Percentiles rank a stretch among this genome's conserved stretches.
Evolutionary conservation across 2,888 invertebrate genomes (phyloP).

Genomic region (Apodemia zela): DNA sequence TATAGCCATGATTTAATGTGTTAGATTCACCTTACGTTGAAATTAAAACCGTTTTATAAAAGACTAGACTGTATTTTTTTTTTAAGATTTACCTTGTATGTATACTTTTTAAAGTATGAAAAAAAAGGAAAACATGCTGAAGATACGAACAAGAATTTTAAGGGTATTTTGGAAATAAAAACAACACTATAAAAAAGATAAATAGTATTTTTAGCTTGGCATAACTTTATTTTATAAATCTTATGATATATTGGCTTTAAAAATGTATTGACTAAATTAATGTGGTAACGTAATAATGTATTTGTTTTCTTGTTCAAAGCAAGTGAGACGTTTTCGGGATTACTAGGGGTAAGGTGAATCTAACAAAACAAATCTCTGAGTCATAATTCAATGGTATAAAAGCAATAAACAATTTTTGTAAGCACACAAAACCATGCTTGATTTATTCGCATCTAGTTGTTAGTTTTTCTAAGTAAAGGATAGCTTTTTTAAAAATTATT

Average conservation of each 20-base stretch:
- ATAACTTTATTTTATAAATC: too few species aligned
- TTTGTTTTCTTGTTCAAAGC: neutral
- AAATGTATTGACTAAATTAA: neutral
- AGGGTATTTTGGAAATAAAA: too few species aligned
- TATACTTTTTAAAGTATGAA: neutral
- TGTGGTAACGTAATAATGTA: neutral
- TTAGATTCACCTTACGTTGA: conserved; percentile 23
- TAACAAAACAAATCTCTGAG: neutral
- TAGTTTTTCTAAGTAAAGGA: conserved; percentile 53
- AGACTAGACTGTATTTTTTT: neutral
- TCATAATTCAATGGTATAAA: conserved; percentile 20
- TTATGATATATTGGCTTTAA: too few species aligned
- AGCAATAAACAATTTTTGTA: conserved; percentile 25
- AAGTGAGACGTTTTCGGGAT: neutral
- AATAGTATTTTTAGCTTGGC: too few species aligned
- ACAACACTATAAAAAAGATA: too few species aligned
- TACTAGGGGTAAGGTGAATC: neutral
- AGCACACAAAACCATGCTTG: conserved; percentile 27
- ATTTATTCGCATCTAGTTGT: conserved; percentile 40
- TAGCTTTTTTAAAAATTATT: conserved; percentile 69
- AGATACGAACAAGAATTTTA: too few species aligned
- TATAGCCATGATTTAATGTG: conserved; percentile 13
- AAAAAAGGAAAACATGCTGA: too few species aligned
- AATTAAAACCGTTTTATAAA: conserved; percentile 6
- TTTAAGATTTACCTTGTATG: neutral